Evolutionary conservation across 2,888 invertebrate genomes (phyloP).

Genomic region (Antheraea yamamai): DNA sequence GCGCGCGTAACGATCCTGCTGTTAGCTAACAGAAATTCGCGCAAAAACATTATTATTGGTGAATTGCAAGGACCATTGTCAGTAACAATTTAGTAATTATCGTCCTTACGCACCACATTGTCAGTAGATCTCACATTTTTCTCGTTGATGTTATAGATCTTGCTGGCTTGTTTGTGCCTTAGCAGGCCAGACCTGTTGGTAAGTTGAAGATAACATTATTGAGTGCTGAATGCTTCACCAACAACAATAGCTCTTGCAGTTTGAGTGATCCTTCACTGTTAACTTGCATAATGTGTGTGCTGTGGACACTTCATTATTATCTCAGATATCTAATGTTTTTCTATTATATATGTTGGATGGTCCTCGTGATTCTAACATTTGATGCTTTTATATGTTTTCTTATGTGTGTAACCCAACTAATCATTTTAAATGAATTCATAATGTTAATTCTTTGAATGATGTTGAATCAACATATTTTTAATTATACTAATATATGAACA

Average conservation of each 20-base stretch:
- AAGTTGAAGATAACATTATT: constrained; percentile 79
- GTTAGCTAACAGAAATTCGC: constrained; percentile 70
- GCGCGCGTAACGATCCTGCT: constrained; percentile 48
- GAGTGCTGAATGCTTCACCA: constrained; percentile 71
- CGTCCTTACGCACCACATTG: constrained; percentile 74
- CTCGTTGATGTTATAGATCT: constrained; percentile 86
- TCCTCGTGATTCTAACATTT: constrained; percentile 81
- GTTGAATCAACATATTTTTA: not conserved
- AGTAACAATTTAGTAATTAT: constrained; percentile 45
- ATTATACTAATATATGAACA: not conserved
- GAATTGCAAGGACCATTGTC: constrained; percentile 81
- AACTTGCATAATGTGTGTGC: constrained; percentile 80
- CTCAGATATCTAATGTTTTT: constrained; percentile 43
- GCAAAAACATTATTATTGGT: constrained; percentile 74
- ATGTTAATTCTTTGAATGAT: not conserved
- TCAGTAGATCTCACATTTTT: constrained; percentile 72
- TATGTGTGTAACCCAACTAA: constrained; percentile 36
- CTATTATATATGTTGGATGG: constrained; percentile 77
- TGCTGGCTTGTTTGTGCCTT: constrained; percentile 89
- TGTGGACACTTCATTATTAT: constrained; percentile 64
- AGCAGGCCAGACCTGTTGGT: constrained; percentile 88
- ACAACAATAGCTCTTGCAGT: constrained; percentile 72
- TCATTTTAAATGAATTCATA: not conserved
- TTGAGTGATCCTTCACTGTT: constrained; percentile 68
- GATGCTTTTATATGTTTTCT: constrained; percentile 36